Base-by-base conservation (phyloP, 92 coral and sea anemone species). In the Blastomussa wellsi region DNA sequence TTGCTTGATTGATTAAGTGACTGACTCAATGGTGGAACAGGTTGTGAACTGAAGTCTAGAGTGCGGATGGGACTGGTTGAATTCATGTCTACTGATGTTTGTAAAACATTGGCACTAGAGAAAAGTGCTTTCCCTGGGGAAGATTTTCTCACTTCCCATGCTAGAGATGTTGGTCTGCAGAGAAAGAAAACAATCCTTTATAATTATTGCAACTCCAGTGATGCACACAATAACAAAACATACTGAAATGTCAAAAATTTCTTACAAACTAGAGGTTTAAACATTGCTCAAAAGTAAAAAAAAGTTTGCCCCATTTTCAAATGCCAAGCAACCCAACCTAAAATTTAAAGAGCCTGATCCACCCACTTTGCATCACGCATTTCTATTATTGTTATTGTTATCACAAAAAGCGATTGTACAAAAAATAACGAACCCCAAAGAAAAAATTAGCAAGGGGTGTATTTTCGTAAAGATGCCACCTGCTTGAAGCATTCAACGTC, bases 141-240 rank as follows among this genome's bases (percentile, higher is more conserved):
- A 17, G 96, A 90, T 60, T 97, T 97, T 62, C 99, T 89, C 3
- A 97, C 99, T 80, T 95, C 98, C 99, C 99, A 97, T 26, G 99
- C 99, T 60, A 97, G 80, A 7, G 99, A 97, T 76, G 98, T 95
- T 65, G 99, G 99, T 82, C 98, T 96, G 88, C 32, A 62, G 38
- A 80, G 44, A 24, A 11, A 75, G 62, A 16, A 28, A 60, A 28
- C n/a, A 16, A 19, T 12, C 11, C 31, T 17, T 62, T 62, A 60
- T 22, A 57, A 22, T 57, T 0, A 36, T 7, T 38, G 28, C 79
- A 13, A 10, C 24, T 29, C 0, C 28, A 70, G 33, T 70, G 29
- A 68, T 36, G 32, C 53, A 19, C 20, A 33, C 36, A n/a, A 33
- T 26, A 2, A 41, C n/a, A n/a, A n/a, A n/a, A n/a, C 44, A 44